Conservation (phyloP, 1,140 invertebrate genomes). For the Pachyrhynchus sulphureomaculatus region DNA sequence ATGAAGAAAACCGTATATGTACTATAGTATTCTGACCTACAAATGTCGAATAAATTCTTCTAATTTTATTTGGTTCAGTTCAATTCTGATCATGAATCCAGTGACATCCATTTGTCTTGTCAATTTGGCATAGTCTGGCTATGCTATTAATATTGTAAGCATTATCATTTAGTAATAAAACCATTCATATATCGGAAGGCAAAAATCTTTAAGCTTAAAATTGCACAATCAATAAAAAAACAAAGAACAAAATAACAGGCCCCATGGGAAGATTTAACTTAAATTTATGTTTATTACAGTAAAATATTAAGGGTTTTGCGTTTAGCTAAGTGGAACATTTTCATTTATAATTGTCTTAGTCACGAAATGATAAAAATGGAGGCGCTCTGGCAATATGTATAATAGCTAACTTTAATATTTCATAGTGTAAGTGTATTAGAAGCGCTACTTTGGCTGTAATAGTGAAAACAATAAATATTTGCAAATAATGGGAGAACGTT, state of each 20-base stretch:
- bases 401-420: constrained; percentile 21
- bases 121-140: no score
- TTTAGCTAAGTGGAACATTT: constrained; percentile 33
- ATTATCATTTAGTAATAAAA: no score
- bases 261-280: constrained; percentile 26
- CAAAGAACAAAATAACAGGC: constrained; percentile 24
- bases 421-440: constrained; percentile 18
- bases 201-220: constrained; percentile 5
- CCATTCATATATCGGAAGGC: neutral
- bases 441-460: neutral
- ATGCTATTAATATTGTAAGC: no score
- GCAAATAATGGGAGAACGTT: constrained; percentile 15
- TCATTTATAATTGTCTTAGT: constrained; percentile 31
- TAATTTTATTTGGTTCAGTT: no score
- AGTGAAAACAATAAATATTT: constrained; percentile 14
- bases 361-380: constrained; percentile 27
- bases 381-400: constrained; percentile 9
- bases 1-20: no score
- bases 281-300: constrained; percentile 35
- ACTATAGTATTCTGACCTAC: no score
- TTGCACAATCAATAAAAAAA: constrained; percentile 8
- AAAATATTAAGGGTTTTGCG: constrained; percentile 31
- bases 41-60: no score
- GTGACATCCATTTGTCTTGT: no score
- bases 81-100: no score